A percentile compares a stretch with the other conserved stretches of the same genome.
Evolutionary conservation across 2,888 invertebrate genomes (phyloP).

Genomic region (Phorcus lineatus): DNA sequence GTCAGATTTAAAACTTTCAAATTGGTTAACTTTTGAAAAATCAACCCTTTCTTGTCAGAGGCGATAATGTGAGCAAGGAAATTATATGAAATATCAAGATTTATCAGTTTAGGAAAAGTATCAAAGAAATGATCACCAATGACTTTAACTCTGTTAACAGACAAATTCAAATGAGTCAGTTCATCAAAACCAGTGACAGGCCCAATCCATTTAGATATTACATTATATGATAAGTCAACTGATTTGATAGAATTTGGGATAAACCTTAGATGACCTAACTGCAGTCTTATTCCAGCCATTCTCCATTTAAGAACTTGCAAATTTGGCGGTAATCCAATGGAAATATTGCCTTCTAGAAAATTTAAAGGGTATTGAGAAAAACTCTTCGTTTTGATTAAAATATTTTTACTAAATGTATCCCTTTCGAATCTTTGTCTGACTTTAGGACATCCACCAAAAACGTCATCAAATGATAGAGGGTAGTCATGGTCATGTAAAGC

Average conservation of each 20-base stretch:
- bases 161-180: constrained; percentile 20
- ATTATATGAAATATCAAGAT: constrained; percentile 8
- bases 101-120: not conserved
- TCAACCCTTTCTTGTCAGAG: not conserved
- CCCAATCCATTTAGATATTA: not conserved
- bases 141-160: not conserved
- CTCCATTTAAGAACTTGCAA: no score
- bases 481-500: no score
- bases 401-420: no score
- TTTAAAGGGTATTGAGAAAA: no score
- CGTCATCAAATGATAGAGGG: no score
- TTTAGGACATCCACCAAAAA: no score
- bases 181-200: constrained; percentile 16
- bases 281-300: no score
- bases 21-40: not conserved
- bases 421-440: no score
- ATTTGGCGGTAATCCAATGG: no score
- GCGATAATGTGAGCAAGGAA: not conserved
- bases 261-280: no score
- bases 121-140: not conserved
- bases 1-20: constrained; percentile 16
- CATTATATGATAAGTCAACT: constrained; percentile 16
- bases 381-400: no score
- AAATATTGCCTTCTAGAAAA: no score
- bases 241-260: not conserved